phyloP scores from a whole-genome alignment of 2,797 vertebrate genomes.

The Alcedo quadribrachys region DNA sequence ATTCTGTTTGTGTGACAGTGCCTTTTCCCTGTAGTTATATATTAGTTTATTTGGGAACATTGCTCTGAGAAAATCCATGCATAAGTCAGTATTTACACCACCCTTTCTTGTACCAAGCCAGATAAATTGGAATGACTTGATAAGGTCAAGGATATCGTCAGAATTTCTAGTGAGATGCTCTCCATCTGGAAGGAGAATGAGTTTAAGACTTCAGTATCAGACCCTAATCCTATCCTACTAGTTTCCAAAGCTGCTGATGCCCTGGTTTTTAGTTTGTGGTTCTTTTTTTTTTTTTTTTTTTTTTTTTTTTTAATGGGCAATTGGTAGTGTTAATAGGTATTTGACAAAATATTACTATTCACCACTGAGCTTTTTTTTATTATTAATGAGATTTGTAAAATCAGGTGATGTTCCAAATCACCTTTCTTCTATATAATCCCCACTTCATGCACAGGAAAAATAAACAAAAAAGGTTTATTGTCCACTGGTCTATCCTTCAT shows the following conservation, averaged over 20 bases:
- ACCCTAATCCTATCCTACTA: not conserved
- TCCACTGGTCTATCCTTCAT: not conserved
- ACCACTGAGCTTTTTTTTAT: not conserved
- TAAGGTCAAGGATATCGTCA: not conserved
- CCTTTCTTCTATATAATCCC: fast-evolving
- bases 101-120: not conserved
- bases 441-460: too few relatives aligned
- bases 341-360: not conserved
- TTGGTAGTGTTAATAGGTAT: not conserved
- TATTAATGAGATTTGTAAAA: not conserved
- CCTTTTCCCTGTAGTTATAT: too few relatives aligned
- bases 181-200: not conserved
- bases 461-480: not conserved
- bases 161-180: not conserved
- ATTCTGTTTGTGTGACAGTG: too few relatives aligned
- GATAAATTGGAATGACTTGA: not conserved
- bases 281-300: not conserved
- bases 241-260: not conserved
- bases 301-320: not conserved
- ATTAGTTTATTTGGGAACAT: too few relatives aligned
- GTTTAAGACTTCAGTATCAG: not conserved
- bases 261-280: not conserved
- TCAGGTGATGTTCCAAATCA: not conserved
- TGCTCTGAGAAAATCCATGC: too few relatives aligned
- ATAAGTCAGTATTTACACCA: not conserved